phyloP scores from a whole-genome alignment of 2,797 vertebrate genomes.

The Sciaenops ocellatus region DNA sequence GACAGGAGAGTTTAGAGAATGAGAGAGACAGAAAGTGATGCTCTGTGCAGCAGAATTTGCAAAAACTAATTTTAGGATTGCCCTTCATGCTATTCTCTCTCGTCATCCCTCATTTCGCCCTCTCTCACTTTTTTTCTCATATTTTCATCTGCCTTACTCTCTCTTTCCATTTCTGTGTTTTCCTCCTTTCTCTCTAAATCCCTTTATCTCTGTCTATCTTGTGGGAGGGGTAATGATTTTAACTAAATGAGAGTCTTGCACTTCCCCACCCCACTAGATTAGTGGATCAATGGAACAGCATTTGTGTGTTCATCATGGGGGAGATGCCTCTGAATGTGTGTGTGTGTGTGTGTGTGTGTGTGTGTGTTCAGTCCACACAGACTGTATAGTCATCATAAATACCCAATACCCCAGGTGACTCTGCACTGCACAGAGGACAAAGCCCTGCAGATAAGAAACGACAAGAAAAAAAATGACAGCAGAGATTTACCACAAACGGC shows the following conservation, averaged over 20 bases:
- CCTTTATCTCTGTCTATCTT: slow-evolving; percentile 59
- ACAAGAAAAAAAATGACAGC: slow-evolving; percentile 46
- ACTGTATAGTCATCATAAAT: slow-evolving; percentile 63
- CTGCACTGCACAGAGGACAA: slow-evolving; percentile 37
- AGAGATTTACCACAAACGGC: slow-evolving; percentile 55
- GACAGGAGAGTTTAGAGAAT: slow-evolving; percentile 14
- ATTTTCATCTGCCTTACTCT: slow-evolving; percentile 2
- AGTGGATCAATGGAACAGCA: slow-evolving; percentile 72
- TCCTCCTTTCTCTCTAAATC: slow-evolving; percentile 32
- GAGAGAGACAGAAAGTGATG: slow-evolving; percentile 19
- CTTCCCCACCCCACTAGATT: slow-evolving; percentile 69
- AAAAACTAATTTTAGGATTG: slow-evolving; percentile 35
- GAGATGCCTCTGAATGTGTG: slow-evolving; percentile 18
- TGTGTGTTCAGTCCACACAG: slow-evolving; percentile 29
- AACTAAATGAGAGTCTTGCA: slow-evolving; percentile 77
- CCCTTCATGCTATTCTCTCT: neutral
- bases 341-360: slow-evolving; percentile 25
- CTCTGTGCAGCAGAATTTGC: slow-evolving; percentile 22
- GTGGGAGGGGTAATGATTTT: slow-evolving; percentile 73
- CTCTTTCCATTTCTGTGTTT: slow-evolving; percentile 19
- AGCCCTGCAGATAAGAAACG: slow-evolving; percentile 38
- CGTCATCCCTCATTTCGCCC: neutral
- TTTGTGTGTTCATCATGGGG: slow-evolving; percentile 45
- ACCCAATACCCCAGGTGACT: slow-evolving; percentile 49
- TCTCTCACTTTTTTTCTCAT: neutral